Conservation (phyloP, 2,888 invertebrate genomes). For the Drosophila falleni region DNA sequence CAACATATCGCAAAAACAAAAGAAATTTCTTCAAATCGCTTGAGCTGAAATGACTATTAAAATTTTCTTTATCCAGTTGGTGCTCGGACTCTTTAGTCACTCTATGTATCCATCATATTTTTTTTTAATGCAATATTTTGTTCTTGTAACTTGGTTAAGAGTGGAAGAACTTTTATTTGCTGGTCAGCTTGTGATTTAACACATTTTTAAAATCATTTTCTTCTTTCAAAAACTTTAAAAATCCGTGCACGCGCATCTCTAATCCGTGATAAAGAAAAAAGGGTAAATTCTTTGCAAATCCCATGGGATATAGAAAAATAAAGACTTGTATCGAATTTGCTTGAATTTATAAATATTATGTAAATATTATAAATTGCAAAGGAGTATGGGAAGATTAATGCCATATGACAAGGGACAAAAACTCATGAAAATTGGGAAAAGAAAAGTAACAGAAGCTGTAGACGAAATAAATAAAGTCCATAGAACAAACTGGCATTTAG, state of each 20-base stretch:
- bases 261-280: constrained; percentile 4
- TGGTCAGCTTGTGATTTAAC: not conserved
- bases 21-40: too few species aligned
- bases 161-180: not conserved
- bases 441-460: constrained; percentile 42
- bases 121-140: not conserved
- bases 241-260: not conserved
- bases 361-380: constrained; percentile 3
- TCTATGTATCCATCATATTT: not conserved
- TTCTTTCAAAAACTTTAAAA: not conserved
- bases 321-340: constrained; percentile 9
- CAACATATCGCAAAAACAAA: too few species aligned
- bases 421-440: not conserved
- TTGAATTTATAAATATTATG: constrained; percentile 5
- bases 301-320: constrained; percentile 6
- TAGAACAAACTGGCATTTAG: constrained; percentile 28
- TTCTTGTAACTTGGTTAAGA: not conserved
- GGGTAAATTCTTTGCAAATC: constrained; percentile 5
- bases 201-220: not conserved
- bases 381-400: constrained; percentile 1
- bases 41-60: too few species aligned
- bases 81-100: not conserved
- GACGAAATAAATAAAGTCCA: constrained; percentile 3
- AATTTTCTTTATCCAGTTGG: too few species aligned
- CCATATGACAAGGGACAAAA: constrained; percentile 14